Evolutionary conservation across 2,888 invertebrate genomes (phyloP).

Genomic region (Parthenolecanium corni): DNA sequence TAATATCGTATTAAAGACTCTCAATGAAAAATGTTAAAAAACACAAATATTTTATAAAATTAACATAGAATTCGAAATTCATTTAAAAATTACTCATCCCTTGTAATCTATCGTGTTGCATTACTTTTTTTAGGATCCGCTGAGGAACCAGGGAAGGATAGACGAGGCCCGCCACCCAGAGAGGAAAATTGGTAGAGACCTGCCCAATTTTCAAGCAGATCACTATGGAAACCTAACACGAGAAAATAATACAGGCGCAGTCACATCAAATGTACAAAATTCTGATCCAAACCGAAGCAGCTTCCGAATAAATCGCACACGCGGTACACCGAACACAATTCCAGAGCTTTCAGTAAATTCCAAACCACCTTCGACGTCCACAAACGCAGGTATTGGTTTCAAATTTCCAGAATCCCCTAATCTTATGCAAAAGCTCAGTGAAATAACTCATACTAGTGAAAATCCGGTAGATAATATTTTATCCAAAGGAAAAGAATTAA

Average conservation of each 20-base stretch:
- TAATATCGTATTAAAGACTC: no score
- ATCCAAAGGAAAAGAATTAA: conserved; percentile 85
- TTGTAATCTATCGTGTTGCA: background rate
- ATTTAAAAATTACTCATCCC: no score
- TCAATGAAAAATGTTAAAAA: no score
- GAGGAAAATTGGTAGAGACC: conserved; percentile 14
- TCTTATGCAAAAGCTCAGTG: conserved; percentile 79
- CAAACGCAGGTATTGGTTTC: conserved; percentile 3
- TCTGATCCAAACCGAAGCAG: conserved; percentile 14
- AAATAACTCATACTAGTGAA: conserved; percentile 50
- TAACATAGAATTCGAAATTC: no score
- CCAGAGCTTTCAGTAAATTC: conserved; percentile 32
- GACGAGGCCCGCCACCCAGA: conserved; percentile 9
- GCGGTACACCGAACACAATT: conserved; percentile 31
- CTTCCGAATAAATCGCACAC: conserved; percentile 31
- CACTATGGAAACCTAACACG: conserved; percentile 17
- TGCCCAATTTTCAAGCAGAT: background rate
- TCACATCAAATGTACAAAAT: conserved; percentile 4
- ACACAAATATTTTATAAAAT: no score
- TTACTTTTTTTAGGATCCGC: conserved; percentile 16
- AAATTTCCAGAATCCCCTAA: conserved; percentile 45
- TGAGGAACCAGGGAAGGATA: conserved; percentile 7
- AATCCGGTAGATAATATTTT: conserved; percentile 66
- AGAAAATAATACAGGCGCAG: conserved; percentile 15
- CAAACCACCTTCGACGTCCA: conserved; percentile 33